Base-by-base conservation (phyloP, 2,888 invertebrate genomes). In the Eupeodes latifasciatus region DNA sequence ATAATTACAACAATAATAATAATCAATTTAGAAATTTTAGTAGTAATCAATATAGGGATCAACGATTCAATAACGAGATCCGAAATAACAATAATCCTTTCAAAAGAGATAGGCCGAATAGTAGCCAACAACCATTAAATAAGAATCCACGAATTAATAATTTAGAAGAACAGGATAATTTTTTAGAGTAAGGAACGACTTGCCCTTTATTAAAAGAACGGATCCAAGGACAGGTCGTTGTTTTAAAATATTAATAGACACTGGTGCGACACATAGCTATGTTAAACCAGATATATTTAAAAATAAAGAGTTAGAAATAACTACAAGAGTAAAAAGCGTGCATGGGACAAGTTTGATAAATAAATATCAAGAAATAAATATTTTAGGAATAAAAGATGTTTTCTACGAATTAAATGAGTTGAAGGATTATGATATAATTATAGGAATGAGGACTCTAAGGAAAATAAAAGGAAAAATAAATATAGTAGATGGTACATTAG, bases 401-500 rank as follows among this genome's bases (percentile, higher is more conserved):
- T 16, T 57, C 5, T 57, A 57, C 27, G 57, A 34, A 12, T 14
- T 57, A 19, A 57, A 34, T 12, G 9, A 55, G 16, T 57, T 57
- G 12, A 57, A 34, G 12, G 34, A 57, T 27, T 57, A 57, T 11
- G 55, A 57, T 27, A 19, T 27, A 5, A 57, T 57, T 27, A 11
- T 57, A 27, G 57, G 57, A 34, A 57, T 57, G 12, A 57, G 57
- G 12, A 27, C 57, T 12, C 57, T 57, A 4, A 57, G 57, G 10
- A 57, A 34, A 12, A 57, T 57, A 5, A 57, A 57, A 57, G 57
- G 27, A 5, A 57, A 57, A 34, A 34, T 57, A 34, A 57, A 57
- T 57, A 57, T 57, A 57, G 55, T 36, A 14, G 36, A 61, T 34
- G 14, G 61, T 61, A 61, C 61, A 34, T 34, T 61, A 36, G 61